Base-by-base conservation (phyloP, 1,140 invertebrate species). In the Lutraria rhynchaena region DNA sequence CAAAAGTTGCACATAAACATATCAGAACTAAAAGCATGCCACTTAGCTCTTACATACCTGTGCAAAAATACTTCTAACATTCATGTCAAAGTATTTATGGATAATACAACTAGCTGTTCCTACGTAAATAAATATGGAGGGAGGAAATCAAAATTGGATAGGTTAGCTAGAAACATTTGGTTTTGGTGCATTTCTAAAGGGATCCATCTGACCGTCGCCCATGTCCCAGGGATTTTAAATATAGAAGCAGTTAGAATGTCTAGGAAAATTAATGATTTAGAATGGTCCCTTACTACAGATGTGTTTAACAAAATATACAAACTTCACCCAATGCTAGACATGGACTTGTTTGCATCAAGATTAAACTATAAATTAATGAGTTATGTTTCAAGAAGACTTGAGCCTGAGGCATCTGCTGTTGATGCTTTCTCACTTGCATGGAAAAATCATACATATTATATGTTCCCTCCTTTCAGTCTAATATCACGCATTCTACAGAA, bases 401-500 rank as follows among this genome's bases (percentile, higher is more conserved):
- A 71, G 17, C 69, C 41, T 33, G 9, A 11, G 3, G 69, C 69
- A 22, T 35, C 9, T 22, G 15, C 27, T 15, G 55, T 76, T 17
- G 80, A 82, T 82, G 80, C 70, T 17, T 84, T 84, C 61, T 76
- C 61, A 5, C 19, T 82, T 13, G 24, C 5, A 7, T 74, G 83
- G 78, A 31, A 31, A 29, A 35, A 58, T 58, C n/a, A 57, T 4
- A 69, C n/a, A 33, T 51, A 46, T 24, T 84, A 75, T 49, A 58
- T 71, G 11, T 84, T 82, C 41, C 73, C 80, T 33, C 83, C 83
- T 61, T 84, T 84, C 80, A 70, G 73, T 46, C 49, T 82, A 13
- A 37, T 84, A 1, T 4, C 41, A 9, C 4, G 44, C 29, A n/a
- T 53, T n/a, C 27, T 84, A 11, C 22, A 75, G 33, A 84, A 81